These are phyloP conservation scores for Limnothrissa miodon DNA, from an alignment of 2,113 vertebrate genomes.

Conservation along the genomic window DNA sequence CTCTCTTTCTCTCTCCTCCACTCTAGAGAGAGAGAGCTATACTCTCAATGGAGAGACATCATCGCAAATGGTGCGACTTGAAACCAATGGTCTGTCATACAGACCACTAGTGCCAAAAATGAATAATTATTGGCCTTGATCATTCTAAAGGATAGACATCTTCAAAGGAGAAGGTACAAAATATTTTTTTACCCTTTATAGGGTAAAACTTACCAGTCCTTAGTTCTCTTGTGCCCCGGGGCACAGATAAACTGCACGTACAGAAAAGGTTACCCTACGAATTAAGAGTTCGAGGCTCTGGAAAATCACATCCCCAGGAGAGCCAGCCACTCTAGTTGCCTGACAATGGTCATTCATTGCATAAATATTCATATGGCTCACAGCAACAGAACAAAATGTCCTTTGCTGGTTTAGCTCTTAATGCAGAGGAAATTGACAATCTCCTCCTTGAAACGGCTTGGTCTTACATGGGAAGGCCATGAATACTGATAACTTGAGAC, in stretches of 20 bases:
- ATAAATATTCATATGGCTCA: background rate
- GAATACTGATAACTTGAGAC: background rate
- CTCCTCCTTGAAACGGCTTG: background rate
- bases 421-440: background rate
- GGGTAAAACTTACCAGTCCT: background rate
- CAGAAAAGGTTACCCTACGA: background rate
- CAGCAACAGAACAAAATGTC: background rate
- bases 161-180: background rate
- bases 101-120: background rate
- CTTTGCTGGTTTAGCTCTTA: background rate
- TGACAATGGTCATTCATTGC: background rate
- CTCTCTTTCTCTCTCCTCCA: background rate
- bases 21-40: background rate
- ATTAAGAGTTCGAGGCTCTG: background rate
- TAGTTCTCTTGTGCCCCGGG: background rate
- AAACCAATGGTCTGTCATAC: slow-evolving; percentile 1
- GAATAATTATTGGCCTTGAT: background rate
- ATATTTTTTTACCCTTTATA: background rate
- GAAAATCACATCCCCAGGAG: background rate
- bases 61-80: background rate
- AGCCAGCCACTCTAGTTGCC: background rate
- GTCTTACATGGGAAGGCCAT: background rate
- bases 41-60: background rate
- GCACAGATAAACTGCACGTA: background rate
- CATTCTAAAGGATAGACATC: background rate